A percentile compares a stretch with the other conserved stretches of the same genome.
phyloP scores from a whole-genome alignment of 35 echinoderm and acorn worm species.

The Amphiura filiformis region DNA sequence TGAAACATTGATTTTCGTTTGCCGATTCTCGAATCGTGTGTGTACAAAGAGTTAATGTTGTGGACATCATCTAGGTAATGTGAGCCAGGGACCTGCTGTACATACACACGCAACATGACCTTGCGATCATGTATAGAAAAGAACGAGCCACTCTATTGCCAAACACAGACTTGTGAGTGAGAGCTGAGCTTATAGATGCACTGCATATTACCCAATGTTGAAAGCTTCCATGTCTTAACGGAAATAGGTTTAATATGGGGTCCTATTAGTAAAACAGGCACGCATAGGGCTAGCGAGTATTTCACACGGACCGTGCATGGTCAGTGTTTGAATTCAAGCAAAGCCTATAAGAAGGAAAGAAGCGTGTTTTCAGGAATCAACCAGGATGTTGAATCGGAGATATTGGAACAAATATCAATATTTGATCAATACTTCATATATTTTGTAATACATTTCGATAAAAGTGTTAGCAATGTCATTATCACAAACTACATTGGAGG shows the following conservation, averaged over 20 bases:
- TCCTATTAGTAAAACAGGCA: not conserved
- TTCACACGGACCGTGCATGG: not conserved
- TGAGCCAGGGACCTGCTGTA: not conserved
- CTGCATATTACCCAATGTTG: constrained; percentile 7
- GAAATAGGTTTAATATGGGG: constrained; percentile 11
- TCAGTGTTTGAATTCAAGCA: not conserved
- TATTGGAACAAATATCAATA: not conserved
- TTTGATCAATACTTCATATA: not conserved
- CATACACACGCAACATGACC: constrained; percentile 2
- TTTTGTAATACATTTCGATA: not conserved
- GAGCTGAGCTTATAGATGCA: no score
- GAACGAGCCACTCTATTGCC: not conserved
- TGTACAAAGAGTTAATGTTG: constrained; percentile 11
- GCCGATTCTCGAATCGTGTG: not conserved
- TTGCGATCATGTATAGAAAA: not conserved
- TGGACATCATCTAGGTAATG: not conserved
- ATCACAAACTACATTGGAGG: no score
- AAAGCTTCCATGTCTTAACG: constrained; percentile 3
- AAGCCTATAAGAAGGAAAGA: not conserved
- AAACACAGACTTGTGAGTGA: no score
- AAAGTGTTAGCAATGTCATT: no score
- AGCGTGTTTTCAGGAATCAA: not conserved
- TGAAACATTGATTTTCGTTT: not conserved
- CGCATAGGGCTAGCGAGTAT: not conserved
- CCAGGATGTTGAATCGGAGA: not conserved